Conservation (phyloP, 2,888 invertebrate genomes). For the Furcula furcula region DNA sequence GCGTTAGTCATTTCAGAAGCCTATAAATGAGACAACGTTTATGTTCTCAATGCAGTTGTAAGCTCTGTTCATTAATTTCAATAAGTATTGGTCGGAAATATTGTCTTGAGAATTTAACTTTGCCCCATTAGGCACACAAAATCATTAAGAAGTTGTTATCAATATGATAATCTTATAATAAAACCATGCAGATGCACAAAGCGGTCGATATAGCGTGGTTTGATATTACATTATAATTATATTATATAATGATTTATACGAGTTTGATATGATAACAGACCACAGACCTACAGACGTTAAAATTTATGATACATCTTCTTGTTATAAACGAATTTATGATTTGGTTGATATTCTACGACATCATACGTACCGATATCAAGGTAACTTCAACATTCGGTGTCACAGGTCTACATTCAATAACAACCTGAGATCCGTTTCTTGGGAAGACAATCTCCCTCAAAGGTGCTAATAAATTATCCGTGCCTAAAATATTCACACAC, state of each 20-base stretch:
- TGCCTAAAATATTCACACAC: conserved; percentile 62
- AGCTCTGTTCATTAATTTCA: too few relatives aligned
- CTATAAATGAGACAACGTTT: conserved; percentile 37
- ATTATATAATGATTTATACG: too few relatives aligned
- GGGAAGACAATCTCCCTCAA: conserved; percentile 58
- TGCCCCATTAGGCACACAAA: conserved; percentile 28
- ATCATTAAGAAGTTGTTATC: conserved; percentile 17
- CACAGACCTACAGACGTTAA: too few relatives aligned
- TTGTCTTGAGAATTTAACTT: conserved; percentile 20
- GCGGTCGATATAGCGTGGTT: conserved; percentile 28
- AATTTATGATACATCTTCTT: too few relatives aligned
- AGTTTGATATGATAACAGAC: too few relatives aligned
- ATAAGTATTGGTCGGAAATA: too few relatives aligned
- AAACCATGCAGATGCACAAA: conserved; percentile 49
- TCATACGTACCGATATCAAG: conserved; percentile 66
- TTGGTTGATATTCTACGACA: conserved; percentile 11
- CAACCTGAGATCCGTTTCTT: conserved; percentile 46
- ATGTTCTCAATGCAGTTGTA: conserved; percentile 4
- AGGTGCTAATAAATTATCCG: conserved; percentile 63
- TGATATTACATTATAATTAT: too few relatives aligned
- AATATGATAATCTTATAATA: conserved; percentile 16
- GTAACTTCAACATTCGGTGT: conserved; percentile 65
- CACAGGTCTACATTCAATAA: conserved; percentile 73
- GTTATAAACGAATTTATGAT: conserved; percentile 12
- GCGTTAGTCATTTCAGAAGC: conserved; percentile 50